Evolutionary conservation across 2,797 vertebrate genomes (phyloP).

Genomic region (Rhabdophis nuchalis): DNA sequence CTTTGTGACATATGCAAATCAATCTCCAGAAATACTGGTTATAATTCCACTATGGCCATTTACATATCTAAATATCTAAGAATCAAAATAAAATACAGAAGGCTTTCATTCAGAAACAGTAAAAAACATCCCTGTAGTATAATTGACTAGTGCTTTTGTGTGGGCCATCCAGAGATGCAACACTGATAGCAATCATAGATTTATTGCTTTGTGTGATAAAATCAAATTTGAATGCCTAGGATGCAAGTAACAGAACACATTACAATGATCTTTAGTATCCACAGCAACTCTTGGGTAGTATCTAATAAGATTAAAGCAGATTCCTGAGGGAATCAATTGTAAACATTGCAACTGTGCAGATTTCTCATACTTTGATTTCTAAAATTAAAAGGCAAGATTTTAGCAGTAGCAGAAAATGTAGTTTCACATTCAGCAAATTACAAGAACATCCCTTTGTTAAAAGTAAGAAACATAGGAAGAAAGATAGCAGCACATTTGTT

Average conservation of each 20-base stretch:
- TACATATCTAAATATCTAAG: background rate
- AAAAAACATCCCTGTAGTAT: conserved; percentile 50
- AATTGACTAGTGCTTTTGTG: conserved; percentile 60
- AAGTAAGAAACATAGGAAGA: conserved; percentile 51
- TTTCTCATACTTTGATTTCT: conserved; percentile 65
- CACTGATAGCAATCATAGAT: conserved; percentile 66
- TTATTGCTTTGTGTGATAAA: conserved; percentile 72
- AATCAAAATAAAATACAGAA: conserved; percentile 43
- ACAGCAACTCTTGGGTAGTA: conserved; percentile 60
- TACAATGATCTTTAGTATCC: conserved; percentile 63
- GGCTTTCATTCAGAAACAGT: conserved; percentile 54
- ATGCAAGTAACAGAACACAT: conserved; percentile 63
- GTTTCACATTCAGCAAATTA: conserved; percentile 70
- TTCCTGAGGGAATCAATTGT: conserved; percentile 71
- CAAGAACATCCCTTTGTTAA: conserved; percentile 63
- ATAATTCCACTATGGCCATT: background rate
- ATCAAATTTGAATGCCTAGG: conserved; percentile 65
- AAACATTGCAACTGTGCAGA: conserved; percentile 76
- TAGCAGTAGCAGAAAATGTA: conserved; percentile 72
- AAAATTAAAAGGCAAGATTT: conserved; percentile 69
- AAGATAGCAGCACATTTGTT: conserved; percentile 74
- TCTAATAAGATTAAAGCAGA: conserved; percentile 69
- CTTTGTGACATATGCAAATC: background rate
- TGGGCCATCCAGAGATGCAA: conserved; percentile 63
- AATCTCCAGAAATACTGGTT: conserved; percentile 3